A percentile compares a stretch with the other conserved stretches of the same genome.
Conservation (phyloP, 2,113 vertebrate genomes). For the Vidua macroura region DNA sequence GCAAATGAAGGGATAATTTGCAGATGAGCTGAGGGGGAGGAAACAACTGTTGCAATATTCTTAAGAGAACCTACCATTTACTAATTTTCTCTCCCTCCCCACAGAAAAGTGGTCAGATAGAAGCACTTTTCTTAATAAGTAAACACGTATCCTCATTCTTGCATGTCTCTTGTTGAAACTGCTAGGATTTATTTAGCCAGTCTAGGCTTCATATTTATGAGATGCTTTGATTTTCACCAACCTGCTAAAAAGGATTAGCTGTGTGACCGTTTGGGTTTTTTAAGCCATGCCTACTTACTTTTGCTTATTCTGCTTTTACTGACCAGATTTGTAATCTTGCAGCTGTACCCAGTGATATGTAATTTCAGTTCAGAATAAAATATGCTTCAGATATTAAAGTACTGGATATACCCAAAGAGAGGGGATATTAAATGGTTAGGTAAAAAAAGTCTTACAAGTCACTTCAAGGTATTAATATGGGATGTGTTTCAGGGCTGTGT, state of each 20-base stretch:
- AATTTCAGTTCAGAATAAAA: not conserved
- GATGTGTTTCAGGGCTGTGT: not conserved
- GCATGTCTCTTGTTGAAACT: not conserved
- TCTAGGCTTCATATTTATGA: not conserved
- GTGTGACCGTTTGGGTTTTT: not conserved
- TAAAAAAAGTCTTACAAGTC: not conserved
- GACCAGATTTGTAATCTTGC: not conserved
- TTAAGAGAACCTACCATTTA: not conserved
- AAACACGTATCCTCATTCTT: not conserved
- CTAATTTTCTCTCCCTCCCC: not conserved
- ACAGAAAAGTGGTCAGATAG: not conserved
- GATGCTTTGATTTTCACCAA: not conserved
- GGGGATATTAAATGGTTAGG: not conserved
- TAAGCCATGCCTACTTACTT: not conserved
- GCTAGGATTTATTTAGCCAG: not conserved
- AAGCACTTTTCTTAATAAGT: not conserved
- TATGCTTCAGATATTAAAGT: not conserved
- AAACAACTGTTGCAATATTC: not conserved
- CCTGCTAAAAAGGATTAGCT: not conserved
- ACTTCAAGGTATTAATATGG: not conserved
- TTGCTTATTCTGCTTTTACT: not conserved
- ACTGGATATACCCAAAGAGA: not conserved
- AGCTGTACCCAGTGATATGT: not conserved
- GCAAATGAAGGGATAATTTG: not conserved
- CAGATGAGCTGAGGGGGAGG: accelerated